Percentiles rank a stretch among this genome's conserved stretches.
phyloP scores from a whole-genome alignment of 1,140 invertebrate genomes.

The Diprion similis region DNA sequence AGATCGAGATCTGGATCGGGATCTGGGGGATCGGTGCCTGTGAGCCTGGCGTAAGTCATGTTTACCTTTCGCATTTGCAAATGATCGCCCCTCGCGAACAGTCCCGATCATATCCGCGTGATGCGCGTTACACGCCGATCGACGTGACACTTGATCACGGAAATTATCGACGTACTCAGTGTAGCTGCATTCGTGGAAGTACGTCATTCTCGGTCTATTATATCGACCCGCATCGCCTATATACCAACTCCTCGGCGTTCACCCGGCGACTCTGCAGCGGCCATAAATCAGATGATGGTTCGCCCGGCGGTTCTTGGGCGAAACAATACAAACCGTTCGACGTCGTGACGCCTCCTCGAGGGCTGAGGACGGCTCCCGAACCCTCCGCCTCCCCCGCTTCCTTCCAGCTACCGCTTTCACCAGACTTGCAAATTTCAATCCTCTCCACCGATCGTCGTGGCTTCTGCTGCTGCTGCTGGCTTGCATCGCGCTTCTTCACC shows the following conservation, averaged over 20 bases:
- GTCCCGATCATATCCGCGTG: too few species aligned
- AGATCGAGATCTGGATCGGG: too few species aligned
- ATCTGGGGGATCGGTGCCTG: too few species aligned
- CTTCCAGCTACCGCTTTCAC: constrained; percentile 36
- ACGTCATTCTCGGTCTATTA: background rate
- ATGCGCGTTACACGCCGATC: too few species aligned
- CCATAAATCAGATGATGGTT: background rate
- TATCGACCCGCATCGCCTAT: too few species aligned
- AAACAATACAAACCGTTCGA: constrained; percentile 7
- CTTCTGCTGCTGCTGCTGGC: background rate
- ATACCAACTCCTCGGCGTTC: too few species aligned
- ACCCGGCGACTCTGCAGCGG: background rate
- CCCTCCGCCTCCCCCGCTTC: constrained; percentile 18
- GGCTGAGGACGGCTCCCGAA: background rate
- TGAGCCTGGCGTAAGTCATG: too few species aligned
- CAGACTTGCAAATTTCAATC: constrained; percentile 49
- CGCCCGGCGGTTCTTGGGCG: background rate
- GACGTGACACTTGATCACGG: too few species aligned
- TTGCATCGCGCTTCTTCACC: too few species aligned
- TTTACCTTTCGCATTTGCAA: too few species aligned
- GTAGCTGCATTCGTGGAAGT: background rate
- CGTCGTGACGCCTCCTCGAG: constrained; percentile 27
- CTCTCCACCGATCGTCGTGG: constrained; percentile 25
- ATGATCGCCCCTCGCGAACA: too few species aligned
- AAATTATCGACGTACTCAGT: background rate